These are phyloP conservation scores for Ancistrus triradiatus DNA, from an alignment of 2,113 vertebrate species.

Conservation along the genomic window DNA sequence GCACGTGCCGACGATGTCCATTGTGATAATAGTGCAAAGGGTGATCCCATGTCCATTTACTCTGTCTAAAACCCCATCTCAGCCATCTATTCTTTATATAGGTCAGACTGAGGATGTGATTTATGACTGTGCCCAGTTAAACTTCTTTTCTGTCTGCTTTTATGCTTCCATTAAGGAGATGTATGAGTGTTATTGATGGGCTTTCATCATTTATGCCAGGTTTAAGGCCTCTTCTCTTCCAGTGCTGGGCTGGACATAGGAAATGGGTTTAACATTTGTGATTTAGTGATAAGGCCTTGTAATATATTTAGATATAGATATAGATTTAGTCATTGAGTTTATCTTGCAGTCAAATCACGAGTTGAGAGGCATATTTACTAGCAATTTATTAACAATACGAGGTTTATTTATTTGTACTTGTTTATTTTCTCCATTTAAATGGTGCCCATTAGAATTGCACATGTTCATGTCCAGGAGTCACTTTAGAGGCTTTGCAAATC, in stretches of 20 bases:
- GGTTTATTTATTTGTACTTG: too few species aligned
- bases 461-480: too few species aligned
- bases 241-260: neutral
- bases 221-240: conserved; percentile 23
- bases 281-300: neutral
- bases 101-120: conserved; percentile 63
- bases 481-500: too few species aligned
- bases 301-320: neutral
- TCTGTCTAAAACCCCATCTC: conserved; percentile 57
- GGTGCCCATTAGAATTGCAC: too few species aligned
- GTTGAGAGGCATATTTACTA: too few species aligned
- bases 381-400: too few species aligned
- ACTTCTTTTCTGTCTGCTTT: conserved; percentile 69
- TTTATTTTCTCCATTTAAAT: too few species aligned
- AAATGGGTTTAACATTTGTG: neutral
- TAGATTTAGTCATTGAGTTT: too few species aligned
- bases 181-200: conserved; percentile 68
- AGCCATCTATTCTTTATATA: conserved; percentile 59
- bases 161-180: conserved; percentile 67
- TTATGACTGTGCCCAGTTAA: conserved; percentile 61
- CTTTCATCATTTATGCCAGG: conserved; percentile 66
- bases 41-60: conserved; percentile 44
- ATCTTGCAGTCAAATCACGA: too few species aligned
- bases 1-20: conserved; percentile 42
- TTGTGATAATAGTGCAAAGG: conserved; percentile 55